phyloP scores from a whole-genome alignment of 1,140 invertebrate genomes.

The Drosophila kikkawai region DNA sequence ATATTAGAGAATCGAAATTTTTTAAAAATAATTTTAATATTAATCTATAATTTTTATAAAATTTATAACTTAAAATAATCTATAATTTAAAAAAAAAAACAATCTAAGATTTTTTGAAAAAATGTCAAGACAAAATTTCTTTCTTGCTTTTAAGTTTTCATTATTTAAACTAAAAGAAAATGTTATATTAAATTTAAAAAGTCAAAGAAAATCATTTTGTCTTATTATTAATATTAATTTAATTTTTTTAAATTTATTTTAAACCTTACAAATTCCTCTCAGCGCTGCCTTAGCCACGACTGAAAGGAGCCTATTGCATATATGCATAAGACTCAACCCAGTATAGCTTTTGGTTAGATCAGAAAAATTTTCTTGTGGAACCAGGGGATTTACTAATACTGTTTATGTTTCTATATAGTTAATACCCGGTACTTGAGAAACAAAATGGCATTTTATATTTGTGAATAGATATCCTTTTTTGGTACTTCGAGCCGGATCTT shows the following conservation, averaged over 20 bases:
- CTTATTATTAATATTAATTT: not conserved
- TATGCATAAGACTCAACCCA: conserved; percentile 70
- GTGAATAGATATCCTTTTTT: not conserved
- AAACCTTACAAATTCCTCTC: conserved; percentile 1
- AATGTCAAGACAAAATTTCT: no score
- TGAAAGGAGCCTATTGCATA: conserved; percentile 28
- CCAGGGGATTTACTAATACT: not conserved
- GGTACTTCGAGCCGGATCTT: not conserved
- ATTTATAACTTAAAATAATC: no score
- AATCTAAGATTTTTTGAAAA: no score
- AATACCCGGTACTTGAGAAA: not conserved
- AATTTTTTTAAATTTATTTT: not conserved
- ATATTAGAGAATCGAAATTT: no score
- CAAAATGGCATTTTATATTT: not conserved
- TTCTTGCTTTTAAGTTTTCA: not conserved
- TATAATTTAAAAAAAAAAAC: no score
- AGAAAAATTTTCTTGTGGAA: not conserved
- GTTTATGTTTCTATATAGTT: conserved; percentile 8
- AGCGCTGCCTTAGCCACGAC: conserved; percentile 42
- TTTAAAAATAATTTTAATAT: no score
- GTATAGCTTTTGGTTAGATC: conserved; percentile 9
- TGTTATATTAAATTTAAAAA: not conserved
- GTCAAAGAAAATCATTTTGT: not conserved
- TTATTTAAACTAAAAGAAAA: not conserved
- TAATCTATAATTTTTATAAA: no score